Evolutionary conservation across 2,113 vertebrate species (phyloP).

Genomic region (Oncorhynchus gorbuscha): DNA sequence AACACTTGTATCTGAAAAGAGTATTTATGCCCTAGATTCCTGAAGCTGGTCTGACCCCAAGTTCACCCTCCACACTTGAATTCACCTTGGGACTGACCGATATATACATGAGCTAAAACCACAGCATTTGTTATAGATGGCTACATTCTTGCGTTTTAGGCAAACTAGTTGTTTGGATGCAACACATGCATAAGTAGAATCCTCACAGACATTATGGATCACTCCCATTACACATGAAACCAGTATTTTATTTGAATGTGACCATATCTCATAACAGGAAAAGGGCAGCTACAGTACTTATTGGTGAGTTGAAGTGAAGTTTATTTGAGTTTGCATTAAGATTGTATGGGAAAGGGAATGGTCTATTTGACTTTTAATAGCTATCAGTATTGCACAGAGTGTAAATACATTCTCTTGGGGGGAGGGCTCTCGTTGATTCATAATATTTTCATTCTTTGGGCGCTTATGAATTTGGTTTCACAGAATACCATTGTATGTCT

Average conservation of each 20-base stretch:
- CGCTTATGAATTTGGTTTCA: constrained; percentile 65
- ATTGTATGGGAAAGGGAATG: constrained; percentile 42
- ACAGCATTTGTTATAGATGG: constrained; percentile 6
- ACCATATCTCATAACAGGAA: constrained; percentile 44
- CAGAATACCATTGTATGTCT: constrained; percentile 68
- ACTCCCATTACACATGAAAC: background rate
- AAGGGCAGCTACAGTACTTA: constrained; percentile 45
- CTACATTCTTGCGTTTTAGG: constrained; percentile 2
- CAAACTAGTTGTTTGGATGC: constrained; percentile 32
- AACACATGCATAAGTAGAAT: constrained; percentile 8
- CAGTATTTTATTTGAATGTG: constrained; percentile 1
- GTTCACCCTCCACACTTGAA: constrained; percentile 40
- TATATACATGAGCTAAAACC: constrained; percentile 2
- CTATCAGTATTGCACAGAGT: constrained; percentile 51
- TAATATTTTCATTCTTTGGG: constrained; percentile 45
- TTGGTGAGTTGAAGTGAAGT: constrained; percentile 28
- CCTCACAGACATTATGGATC: background rate
- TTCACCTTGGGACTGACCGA: constrained; percentile 32
- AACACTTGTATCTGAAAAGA: constrained; percentile 35
- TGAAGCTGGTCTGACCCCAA: constrained; percentile 32
- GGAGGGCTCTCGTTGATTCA: constrained; percentile 52
- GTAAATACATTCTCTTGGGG: constrained; percentile 62
- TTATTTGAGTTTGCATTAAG: constrained; percentile 46
- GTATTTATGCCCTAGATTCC: constrained; percentile 40
- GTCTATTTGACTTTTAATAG: constrained; percentile 31